Evolutionary conservation across 30 jellyfish, hydroid and myxozoan genomes (phyloP).

Genomic region (Rhopilema esculentum): DNA sequence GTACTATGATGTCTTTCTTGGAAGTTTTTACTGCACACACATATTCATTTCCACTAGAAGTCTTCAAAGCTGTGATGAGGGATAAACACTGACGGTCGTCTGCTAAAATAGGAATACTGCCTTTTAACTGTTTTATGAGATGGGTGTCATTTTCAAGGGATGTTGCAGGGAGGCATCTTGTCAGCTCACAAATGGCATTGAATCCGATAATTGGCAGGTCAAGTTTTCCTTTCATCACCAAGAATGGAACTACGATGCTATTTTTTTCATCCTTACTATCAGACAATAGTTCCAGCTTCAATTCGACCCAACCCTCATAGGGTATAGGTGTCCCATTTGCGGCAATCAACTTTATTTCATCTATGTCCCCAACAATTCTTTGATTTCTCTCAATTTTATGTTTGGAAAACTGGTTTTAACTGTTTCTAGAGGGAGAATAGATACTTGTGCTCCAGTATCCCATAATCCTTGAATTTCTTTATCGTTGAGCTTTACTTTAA

Average conservation of each 20-base stretch:
- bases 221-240: slow-evolving; percentile 25
- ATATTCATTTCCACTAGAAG: background rate
- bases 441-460: slow-evolving; percentile 68
- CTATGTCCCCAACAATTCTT: slow-evolving; percentile 8
- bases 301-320: slow-evolving; percentile 32
- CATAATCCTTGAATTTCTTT: slow-evolving; percentile 39
- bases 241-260: slow-evolving; percentile 41
- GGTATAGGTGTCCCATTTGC: slow-evolving; percentile 57
- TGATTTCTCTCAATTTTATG: background rate
- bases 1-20: slow-evolving; percentile 21
- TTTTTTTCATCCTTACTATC: too few species aligned
- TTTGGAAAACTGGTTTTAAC: slow-evolving; percentile 9
- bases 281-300: background rate
- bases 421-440: slow-evolving; percentile 7
- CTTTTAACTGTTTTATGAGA: slow-evolving; percentile 5
- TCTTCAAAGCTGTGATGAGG: slow-evolving; percentile 8
- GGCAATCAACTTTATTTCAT: slow-evolving; percentile 5
- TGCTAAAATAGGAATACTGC: slow-evolving; percentile 26
- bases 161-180: slow-evolving; percentile 2
- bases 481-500: slow-evolving; percentile 12
- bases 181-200: slow-evolving; percentile 35
- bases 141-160: background rate
- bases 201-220: slow-evolving; percentile 42
- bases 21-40: slow-evolving; percentile 25
- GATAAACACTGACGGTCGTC: background rate